Evolutionary conservation across 2,113 vertebrate genomes (phyloP), one percentile per base, ranked within the genome.

Genomic region (Lagenorhynchus albirostris): DNA sequence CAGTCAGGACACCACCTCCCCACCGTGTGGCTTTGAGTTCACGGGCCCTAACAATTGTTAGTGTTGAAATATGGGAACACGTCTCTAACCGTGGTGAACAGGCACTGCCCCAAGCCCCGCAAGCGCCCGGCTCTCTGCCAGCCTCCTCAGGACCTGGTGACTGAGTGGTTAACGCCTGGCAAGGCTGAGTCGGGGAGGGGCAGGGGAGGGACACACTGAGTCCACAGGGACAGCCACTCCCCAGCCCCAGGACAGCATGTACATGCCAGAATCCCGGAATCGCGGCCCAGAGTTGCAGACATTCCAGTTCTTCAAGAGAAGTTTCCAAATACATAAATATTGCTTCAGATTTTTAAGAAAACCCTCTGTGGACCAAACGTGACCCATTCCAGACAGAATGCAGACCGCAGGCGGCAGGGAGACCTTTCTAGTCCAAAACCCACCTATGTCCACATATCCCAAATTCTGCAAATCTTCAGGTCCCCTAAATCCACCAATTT

Each of bases 111-210:
- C 55, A 7, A 18, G 41, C 25, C 41, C 10, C 58, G 1, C 9
- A n/a, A 50, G 11, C 13, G 3, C 38, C 33, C 8, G 8, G 44
- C 18, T 26, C 47, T 67, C 74, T 91, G 44, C 62, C 25, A 31
- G n/a, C 60, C 58, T 21, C 74, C 62, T 80, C 25, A 67, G 89
- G 62, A 55, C 74, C 11, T 8, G 1, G 26, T 2, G 33, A 71
- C 60, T 65, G 38, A 38, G 0, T 0, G 6, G 7, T 33, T 62
- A 44, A 44, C 0, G 0, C 70, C 38, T 25, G 12, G 55, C 8
- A 62, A 73, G 21, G 58, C 70, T 55, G 29, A 25, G 70, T 33
- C 29, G 14, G 33, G 60, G 36, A 41, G n/a, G 7, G 6, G 1
- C 4, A 14, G 67, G 84, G 36, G 44, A 53, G 31, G 29, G 62